Base-by-base conservation (phyloP, 2,113 vertebrate genomes). In the Ochotona curzoniae region DNA sequence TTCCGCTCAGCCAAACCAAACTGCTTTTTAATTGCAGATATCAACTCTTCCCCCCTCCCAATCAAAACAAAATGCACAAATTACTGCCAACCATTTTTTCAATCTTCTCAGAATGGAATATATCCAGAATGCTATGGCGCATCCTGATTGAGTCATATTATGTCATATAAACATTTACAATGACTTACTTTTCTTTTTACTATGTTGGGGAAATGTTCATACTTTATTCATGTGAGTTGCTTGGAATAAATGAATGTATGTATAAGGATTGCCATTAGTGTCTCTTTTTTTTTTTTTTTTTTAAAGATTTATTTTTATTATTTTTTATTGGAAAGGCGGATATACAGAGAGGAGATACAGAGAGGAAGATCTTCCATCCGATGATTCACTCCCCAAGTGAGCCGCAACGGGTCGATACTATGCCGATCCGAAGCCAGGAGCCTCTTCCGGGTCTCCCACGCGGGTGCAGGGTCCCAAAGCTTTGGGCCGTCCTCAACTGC, bases 1-100 rank as follows among this genome's bases (percentile, higher is more conserved):
- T 83, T 89, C 32, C 21, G 94, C 54, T 54, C 47, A 90, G 94
- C 91, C 96, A 96, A 95, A 66, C 84, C 94, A 90, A 95, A 82
- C 91, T 91, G 89, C 70, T 89, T 93, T 94, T 93, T 94, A 96
- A 95, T 91, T 86, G 74, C 83, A 90, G 89, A 92, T 90, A 89
- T 96, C 93, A 93, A 95, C 93, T 90, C 69, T 63, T 44, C 6
- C 66, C 91, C 89, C 78, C 87, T 81, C 89, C 51, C 88, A 91
- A 96, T 97, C 89, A 95, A 94, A 97, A 94, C 71, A 83, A 97
- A 97, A 94, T 82, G 70, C 73, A 81, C 54, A 91, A 81, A 92
- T 51, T 30, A 25, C 69, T 91, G 89, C 96, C 95, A 97, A 96
- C 80, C 85, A 74, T 93, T 96, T 96, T 84, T 38, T 92, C 66